phyloP scores from a whole-genome alignment of 2,113 vertebrate species.

The Pyrgilauda ruficollis region DNA sequence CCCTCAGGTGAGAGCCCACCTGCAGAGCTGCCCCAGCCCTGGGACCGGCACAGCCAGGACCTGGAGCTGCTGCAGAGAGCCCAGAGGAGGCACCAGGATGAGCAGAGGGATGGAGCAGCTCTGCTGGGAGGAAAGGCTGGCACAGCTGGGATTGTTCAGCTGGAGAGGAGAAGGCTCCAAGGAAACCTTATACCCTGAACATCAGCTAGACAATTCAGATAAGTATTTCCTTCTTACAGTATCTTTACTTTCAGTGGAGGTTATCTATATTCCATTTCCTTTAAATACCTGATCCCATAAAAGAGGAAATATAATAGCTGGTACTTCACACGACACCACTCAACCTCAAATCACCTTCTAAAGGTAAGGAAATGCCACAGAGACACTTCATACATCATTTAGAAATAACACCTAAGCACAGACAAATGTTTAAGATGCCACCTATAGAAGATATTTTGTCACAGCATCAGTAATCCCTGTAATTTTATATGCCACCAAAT shows the following conservation, averaged over 20 bases:
- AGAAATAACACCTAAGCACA: neutral
- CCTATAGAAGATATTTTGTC: neutral
- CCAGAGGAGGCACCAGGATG: neutral
- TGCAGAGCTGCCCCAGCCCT: neutral
- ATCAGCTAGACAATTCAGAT: neutral
- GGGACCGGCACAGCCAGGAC: neutral
- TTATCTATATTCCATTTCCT: neutral
- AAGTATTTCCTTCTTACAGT: neutral
- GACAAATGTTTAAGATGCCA: neutral
- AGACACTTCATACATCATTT: slow-evolving; percentile 8
- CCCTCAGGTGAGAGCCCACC: neutral
- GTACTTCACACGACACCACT: neutral
- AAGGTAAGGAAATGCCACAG: neutral
- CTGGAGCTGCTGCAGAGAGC: neutral
- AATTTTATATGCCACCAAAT: neutral
- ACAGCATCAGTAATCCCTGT: neutral
- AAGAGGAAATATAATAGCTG: neutral
- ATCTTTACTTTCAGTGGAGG: neutral
- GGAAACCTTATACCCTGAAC: neutral
- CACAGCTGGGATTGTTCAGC: neutral
- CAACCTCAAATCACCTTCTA: neutral
- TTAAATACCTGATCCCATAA: neutral
- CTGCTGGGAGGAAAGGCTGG: neutral
- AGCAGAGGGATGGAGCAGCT: neutral
- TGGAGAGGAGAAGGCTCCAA: neutral